Base-by-base conservation (phyloP, 2,113 vertebrate species). In the Epinephelus cyanopodus region DNA sequence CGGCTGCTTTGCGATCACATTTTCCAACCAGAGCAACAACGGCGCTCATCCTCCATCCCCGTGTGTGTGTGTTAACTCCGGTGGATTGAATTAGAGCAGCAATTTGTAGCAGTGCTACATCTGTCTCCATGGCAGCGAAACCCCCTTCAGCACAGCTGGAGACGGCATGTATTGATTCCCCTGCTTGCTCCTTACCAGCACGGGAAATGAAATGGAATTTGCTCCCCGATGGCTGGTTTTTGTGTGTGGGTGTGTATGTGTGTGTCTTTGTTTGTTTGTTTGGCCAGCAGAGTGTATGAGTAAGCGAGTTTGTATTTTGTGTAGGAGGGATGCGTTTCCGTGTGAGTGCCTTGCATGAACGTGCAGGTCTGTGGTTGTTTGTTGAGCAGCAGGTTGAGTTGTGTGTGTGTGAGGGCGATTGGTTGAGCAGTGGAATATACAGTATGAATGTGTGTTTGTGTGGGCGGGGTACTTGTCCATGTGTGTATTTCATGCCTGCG, bases 181-280 rank as follows among this genome's bases (percentile, higher is more conserved):
- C 82, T 79, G 78, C 79, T 83, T 66, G 76, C 88, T 90, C 83
- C 80, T 89, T 76, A 92, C 87, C 87, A 84, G 87, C 77, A 76
- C 67, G 39, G 91, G 87, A 92, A 94, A 94, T 94, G 87, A 93
- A 94, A 93, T 93, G 85, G 89, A 93, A 92, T 92, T 89, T 85
- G 63, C 84, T 90, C 87, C 89, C 88, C 33, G 3, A 70, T 87
- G 89, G 83, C 76, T 71, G 82, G 14, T 29, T 79, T 39, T 54
- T 54, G 60, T 29, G 50, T 60, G n/a, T 47, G 10, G 33, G 70
- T 37, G n/a, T 67, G 39, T 67, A 17, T 81, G n/a, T 67, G 53
- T 68, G 63, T 39, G 57, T 71, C 13, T 78, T 14, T 73, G 42
- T 86, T 66, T 90, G 45, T 81, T 72, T 88, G 79, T 84, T 82